Evolutionary conservation across 2,797 vertebrate genomes (phyloP).

Genomic region (Poecilia gillii): DNA sequence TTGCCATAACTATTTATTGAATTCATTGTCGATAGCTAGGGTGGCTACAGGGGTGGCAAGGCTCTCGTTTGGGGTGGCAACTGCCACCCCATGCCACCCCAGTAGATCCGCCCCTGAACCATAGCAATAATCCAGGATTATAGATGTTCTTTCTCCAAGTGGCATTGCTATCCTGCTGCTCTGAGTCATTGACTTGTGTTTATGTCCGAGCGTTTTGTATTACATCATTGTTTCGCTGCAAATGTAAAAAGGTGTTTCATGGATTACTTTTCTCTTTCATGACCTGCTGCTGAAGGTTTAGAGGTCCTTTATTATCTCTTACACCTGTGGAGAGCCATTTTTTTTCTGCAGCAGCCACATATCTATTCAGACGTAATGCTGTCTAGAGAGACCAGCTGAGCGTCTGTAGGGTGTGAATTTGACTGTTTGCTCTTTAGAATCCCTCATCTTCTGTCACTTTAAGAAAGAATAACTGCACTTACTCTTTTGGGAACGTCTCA

Average conservation of each 20-base stretch:
- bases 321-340: conserved; percentile 35
- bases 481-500: background rate
- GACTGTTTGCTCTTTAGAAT: conserved; percentile 9
- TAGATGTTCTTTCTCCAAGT: conserved; percentile 1
- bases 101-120: no score
- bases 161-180: background rate
- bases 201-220: conserved; percentile 4
- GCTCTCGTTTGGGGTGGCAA: no score
- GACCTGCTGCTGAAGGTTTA: background rate
- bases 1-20: no score
- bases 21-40: no score
- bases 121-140: background rate
- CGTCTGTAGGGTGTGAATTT: conserved; percentile 9
- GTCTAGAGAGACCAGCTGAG: conserved; percentile 7
- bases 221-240: conserved; percentile 9
- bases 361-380: background rate
- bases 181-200: background rate
- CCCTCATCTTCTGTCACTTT: background rate
- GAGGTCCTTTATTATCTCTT: conserved; percentile 13
- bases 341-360: background rate
- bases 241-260: conserved; percentile 17
- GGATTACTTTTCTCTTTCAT: conserved; percentile 16
- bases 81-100: no score
- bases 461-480: background rate
- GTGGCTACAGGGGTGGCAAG: no score